Evolutionary conservation across 2,113 vertebrate genomes (phyloP), one percentile per base, ranked within the genome.

Genomic region (Grammomys surdaster): DNA sequence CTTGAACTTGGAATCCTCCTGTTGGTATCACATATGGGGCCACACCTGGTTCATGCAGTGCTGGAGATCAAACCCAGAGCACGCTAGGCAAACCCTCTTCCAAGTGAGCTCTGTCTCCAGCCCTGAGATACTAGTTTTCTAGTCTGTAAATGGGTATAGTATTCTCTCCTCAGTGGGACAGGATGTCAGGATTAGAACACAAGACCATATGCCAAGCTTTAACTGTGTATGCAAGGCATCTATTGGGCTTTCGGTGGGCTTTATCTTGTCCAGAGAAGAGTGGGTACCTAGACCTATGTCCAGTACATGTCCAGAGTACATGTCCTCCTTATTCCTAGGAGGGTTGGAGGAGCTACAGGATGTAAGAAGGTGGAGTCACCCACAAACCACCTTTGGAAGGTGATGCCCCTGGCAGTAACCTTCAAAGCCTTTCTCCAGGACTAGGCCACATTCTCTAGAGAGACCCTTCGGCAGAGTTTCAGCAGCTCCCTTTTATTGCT

Each of bases 401-500:
- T 46, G 43, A 89, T 17, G 10, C 31, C n/a, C 40, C 63, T 0
- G 19, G 75, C 60, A 70, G 33, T 63, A 40, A 75, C 85, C 84
- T 36, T 80, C 48, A n/a, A 24, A 90, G 69, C 63, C 14, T 63
- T 78, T 76, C 48, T 43, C 56, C 56, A 13, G 11, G 36, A 26
- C 75, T 36, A 19, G 54, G 48, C 65, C 14, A 7, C 54, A 6
- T 16, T 19, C 56, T 88, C 80, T 69, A 0, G 5, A 40, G 54
- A 24, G 51, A 36, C 16, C 28, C 40, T 84, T 76, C 48, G 1
- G n/a, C 63, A 56, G 70, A 85, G 56, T 86, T 63, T n/a, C 67
- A 72, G 89, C 28, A 31, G 67, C 17, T 80, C 63, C 88, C 78
- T 90, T 96, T 95, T 95, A 89, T 46, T 78, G 63, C 24, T 73